These are phyloP conservation scores for Cydia pomonella DNA, from an alignment of 1,140 invertebrate genomes.

Conservation along the genomic window DNA sequence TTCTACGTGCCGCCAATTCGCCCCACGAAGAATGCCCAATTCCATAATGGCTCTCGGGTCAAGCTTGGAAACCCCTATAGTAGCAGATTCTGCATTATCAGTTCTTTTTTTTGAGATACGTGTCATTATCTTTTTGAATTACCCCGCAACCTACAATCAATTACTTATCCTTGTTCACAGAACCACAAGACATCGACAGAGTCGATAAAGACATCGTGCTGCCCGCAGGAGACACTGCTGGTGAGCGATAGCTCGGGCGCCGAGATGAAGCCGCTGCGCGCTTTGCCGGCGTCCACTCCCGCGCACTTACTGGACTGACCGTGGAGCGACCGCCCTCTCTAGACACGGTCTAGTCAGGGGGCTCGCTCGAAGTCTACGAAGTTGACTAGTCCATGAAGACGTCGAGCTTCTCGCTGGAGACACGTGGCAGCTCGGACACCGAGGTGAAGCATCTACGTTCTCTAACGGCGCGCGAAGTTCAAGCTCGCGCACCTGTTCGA, in stretches of 20 bases:
- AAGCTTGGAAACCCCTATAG: too few relatives aligned
- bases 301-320: constrained; percentile 39
- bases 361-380: constrained; percentile 67
- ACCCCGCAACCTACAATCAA: too few relatives aligned
- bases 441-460: constrained; percentile 59
- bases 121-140: too few relatives aligned
- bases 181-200: constrained; percentile 70
- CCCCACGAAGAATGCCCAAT: too few relatives aligned
- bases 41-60: too few relatives aligned
- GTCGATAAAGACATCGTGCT: constrained; percentile 73
- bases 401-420: constrained; percentile 67
- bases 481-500: too few relatives aligned
- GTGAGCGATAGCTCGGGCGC: constrained; percentile 66
- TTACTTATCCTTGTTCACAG: constrained; percentile 43
- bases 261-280: constrained; percentile 60
- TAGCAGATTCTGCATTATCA: too few relatives aligned
- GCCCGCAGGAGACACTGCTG: constrained; percentile 66
- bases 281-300: constrained; percentile 38
- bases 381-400: constrained; percentile 60
- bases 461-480: constrained; percentile 36
- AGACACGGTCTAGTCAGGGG: background rate
- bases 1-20: background rate
- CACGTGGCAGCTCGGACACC: constrained; percentile 61
- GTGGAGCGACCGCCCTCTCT: constrained; percentile 42
- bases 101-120: too few relatives aligned